Evolutionary conservation across 1,140 invertebrate genomes (phyloP), one percentile per base, ranked within the genome.

Genomic region (Drosophila fuyamai): DNA sequence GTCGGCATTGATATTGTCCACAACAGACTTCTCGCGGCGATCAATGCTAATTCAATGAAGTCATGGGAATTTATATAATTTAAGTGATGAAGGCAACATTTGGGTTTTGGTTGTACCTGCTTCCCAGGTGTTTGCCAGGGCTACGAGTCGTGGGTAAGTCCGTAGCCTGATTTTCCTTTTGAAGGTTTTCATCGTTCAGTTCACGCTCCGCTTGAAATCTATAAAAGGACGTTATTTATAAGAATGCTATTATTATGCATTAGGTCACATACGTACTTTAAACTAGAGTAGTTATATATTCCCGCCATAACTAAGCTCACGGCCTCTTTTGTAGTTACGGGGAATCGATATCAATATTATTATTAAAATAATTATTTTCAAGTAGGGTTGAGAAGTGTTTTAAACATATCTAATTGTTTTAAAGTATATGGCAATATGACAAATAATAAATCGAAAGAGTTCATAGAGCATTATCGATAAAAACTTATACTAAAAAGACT

Each of bases 271-370:
- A 86, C 86, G 74, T 77, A 91, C 89, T 89, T 89, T 67, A 89
- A 70, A 54, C 76, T 89, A 47, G 88, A 79, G 66, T 91, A 91
- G 75, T 89, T 91, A 53, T 91, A 79, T 53, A 91, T 79, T 60
- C 88, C 88, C 67, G 83, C 85, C 88, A 91, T 91, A 75, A 63
- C 74, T 12, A 32, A n/a, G 48, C 27, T 14, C 46, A 44, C 60
- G 47, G 56, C 43, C 57, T 4, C 48, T 29, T 57, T 29, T 35
- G 5, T 35, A 32, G 13, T 14, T 16, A 14, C 16, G 27, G 27
- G 36, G 4, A 32, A 23, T 18, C 5, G 29, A 14, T 35, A 23
- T 23, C 43, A n/a, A 40, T 63, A 40, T 35, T 43, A 41, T 29
- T 35, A 9, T 48, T 51, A 51, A 23, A 23, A 23, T 14, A 12